Percentiles rank a stretch among this genome's conserved stretches.
Conservation (phyloP, 1,140 invertebrate species). For the Ceratitis capitata region DNA sequence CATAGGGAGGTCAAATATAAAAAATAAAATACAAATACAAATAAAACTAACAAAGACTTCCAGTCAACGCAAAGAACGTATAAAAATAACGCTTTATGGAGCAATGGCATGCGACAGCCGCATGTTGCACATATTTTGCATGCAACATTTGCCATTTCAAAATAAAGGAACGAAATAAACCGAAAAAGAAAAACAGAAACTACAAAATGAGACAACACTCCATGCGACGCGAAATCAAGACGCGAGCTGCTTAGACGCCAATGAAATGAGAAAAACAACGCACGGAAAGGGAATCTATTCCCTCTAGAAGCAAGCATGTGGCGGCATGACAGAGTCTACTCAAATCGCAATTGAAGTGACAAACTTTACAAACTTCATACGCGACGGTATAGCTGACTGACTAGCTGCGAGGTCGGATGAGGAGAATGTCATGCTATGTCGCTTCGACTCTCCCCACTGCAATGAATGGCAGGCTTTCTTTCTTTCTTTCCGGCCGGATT, state of each 20-base stretch:
- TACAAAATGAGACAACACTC: background rate
- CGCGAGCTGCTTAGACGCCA: background rate
- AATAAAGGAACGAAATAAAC: background rate
- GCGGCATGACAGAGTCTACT: conserved; percentile 4
- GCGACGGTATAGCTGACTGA: background rate
- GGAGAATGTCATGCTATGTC: background rate
- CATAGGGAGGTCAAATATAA: background rate
- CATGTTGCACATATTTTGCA: conserved; percentile 32
- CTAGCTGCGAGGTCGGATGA: background rate
- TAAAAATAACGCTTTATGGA: background rate
- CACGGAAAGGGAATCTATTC: background rate
- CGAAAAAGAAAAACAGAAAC: background rate
- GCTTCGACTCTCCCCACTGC: background rate
- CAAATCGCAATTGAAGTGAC: background rate
- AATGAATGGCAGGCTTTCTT: background rate
- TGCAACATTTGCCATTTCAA: conserved; percentile 23
- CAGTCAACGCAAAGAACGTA: background rate
- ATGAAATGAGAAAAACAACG: background rate
- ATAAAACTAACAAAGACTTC: background rate
- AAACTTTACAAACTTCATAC: background rate
- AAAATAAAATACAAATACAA: background rate
- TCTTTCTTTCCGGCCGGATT: background rate
- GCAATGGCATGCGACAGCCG: conserved; percentile 13
- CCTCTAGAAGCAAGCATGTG: background rate
- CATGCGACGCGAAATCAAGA: background rate